Percentiles rank a stretch among this genome's conserved stretches.
Conservation (phyloP, 2,113 vertebrate species). For the Antechinus flavipes region DNA sequence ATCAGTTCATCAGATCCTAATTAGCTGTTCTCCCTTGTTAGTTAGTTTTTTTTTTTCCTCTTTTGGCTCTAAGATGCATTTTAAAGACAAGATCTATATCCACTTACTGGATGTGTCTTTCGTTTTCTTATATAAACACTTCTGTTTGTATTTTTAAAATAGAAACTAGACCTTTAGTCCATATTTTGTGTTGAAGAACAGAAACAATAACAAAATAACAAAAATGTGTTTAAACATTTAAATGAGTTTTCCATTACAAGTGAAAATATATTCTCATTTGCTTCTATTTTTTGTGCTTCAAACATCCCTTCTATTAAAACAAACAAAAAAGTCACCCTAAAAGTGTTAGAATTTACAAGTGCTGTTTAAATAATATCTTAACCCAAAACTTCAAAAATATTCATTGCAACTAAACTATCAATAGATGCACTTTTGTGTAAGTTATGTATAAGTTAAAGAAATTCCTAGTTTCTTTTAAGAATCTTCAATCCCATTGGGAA, state of each 20-base stretch:
- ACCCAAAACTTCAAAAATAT: background rate
- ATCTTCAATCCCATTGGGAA: background rate
- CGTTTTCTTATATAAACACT: background rate
- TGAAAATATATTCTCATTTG: background rate
- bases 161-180: background rate
- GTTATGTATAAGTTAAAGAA: background rate
- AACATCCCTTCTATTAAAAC: background rate
- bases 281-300: background rate
- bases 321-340: background rate
- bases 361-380: background rate
- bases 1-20: background rate
- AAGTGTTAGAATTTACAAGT: background rate
- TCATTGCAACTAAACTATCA: background rate
- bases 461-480: background rate
- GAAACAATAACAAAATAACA: background rate
- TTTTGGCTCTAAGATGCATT: background rate
- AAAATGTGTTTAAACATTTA: background rate
- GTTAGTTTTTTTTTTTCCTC: background rate
- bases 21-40: background rate
- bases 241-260: background rate
- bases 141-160: background rate
- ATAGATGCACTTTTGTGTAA: background rate
- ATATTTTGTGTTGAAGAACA: background rate
- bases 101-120: background rate
- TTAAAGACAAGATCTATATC: background rate